Percentiles rank a stretch among this genome's conserved stretches.
phyloP scores from a whole-genome alignment of 2,888 invertebrate species.

The Himalopsyche tibetana region DNA sequence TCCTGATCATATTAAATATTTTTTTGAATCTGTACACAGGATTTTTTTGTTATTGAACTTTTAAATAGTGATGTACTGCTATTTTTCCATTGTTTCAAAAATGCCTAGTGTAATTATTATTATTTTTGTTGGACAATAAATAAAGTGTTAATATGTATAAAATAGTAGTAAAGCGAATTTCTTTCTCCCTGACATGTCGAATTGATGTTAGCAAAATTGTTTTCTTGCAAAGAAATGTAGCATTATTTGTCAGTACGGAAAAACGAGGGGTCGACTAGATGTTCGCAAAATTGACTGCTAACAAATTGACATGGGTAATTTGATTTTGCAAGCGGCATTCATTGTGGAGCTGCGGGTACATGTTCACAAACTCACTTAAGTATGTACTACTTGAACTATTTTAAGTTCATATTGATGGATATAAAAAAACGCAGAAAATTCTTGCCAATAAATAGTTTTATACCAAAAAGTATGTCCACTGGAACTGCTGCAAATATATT shows the following conservation, averaged over 20 bases:
- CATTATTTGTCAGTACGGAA: conserved; percentile 38
- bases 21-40: no score
- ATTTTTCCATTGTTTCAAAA: no score
- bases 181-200: background rate
- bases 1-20: no score
- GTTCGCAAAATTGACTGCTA: conserved; percentile 62
- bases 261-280: conserved; percentile 58
- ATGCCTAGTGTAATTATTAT: no score
- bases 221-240: conserved; percentile 39
- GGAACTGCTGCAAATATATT: no score
- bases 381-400: background rate
- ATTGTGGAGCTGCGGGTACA: conserved; percentile 55
- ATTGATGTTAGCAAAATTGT: conserved; percentile 36
- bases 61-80: no score
- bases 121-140: no score
- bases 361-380: conserved; percentile 35
- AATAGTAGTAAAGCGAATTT: background rate
- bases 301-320: conserved; percentile 65
- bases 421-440: background rate
- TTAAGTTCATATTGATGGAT: background rate
- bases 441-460: no score
- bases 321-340: conserved; percentile 61
- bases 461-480: no score
- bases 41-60: no score
- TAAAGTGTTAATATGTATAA: no score